Conservation (phyloP, 2,888 invertebrate genomes). For the Stomorhina lunata region DNA sequence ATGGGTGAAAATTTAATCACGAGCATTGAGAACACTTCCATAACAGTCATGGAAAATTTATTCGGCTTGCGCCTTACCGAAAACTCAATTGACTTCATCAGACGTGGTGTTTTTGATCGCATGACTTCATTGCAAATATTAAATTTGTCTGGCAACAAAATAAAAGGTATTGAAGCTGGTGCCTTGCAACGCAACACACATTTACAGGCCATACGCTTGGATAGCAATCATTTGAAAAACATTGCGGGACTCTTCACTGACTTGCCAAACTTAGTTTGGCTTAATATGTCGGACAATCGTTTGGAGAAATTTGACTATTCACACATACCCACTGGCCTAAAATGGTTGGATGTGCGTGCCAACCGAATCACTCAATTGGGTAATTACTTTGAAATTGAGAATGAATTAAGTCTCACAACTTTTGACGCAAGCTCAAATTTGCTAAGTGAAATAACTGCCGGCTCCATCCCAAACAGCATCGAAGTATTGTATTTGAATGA, state of each 20-base stretch:
- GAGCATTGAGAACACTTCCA: slow-evolving; percentile 89
- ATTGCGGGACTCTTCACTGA: slow-evolving; percentile 91
- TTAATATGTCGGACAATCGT: slow-evolving; percentile 95
- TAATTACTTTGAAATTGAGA: slow-evolving; percentile 87
- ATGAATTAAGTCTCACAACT: slow-evolving; percentile 88
- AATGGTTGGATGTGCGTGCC: slow-evolving; percentile 94
- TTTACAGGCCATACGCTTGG: slow-evolving; percentile 92
- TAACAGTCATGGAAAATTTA: slow-evolving; percentile 91
- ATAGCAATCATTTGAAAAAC: slow-evolving; percentile 91
- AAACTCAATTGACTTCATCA: slow-evolving; percentile 90
- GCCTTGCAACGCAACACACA: slow-evolving; percentile 89
- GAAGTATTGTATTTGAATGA: slow-evolving; percentile 93
- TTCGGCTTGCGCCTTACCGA: slow-evolving; percentile 93
- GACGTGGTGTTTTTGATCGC: slow-evolving; percentile 88
- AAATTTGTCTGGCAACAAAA: slow-evolving; percentile 92
- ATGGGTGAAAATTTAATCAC: slow-evolving; percentile 94
- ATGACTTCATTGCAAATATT: slow-evolving; percentile 90
- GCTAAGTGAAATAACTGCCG: slow-evolving; percentile 88
- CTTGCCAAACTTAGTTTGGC: slow-evolving; percentile 90
- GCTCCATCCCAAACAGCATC: slow-evolving; percentile 90
- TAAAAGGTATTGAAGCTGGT: slow-evolving; percentile 88
- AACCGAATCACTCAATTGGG: slow-evolving; percentile 91
- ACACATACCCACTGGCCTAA: slow-evolving; percentile 89
- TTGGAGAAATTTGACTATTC: slow-evolving; percentile 94
- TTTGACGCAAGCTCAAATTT: slow-evolving; percentile 94